Conservation (phyloP, 2,113 vertebrate genomes). For the Caranx ignobilis region DNA sequence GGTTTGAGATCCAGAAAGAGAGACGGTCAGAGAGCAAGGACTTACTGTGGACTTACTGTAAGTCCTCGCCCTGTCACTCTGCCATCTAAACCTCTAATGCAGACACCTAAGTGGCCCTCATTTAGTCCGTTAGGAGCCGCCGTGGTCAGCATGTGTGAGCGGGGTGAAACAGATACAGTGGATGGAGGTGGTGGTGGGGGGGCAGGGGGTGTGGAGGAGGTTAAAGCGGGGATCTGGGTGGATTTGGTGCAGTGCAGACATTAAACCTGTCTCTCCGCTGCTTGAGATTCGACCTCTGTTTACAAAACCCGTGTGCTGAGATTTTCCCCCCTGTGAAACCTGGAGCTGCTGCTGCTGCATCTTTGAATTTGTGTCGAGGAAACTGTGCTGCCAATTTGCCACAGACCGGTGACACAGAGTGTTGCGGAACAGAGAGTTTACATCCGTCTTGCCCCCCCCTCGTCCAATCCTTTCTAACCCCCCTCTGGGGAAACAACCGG, state of each 20-base stretch:
- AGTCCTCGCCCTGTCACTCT: constrained; percentile 66
- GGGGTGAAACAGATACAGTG: constrained; percentile 44
- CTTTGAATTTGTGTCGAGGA: constrained; percentile 45
- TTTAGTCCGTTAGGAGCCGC: constrained; percentile 73
- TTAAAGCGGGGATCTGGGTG: constrained; percentile 68
- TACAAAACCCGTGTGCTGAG: constrained; percentile 20
- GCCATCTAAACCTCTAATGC: constrained; percentile 62
- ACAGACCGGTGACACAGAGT: constrained; percentile 21
- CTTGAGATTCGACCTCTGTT: constrained; percentile 57
- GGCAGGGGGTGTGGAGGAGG: constrained; percentile 30
- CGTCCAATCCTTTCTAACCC: constrained; percentile 32
- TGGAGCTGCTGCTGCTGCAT: constrained; percentile 23
- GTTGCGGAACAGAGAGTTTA: constrained; percentile 55
- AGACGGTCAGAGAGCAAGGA: constrained; percentile 23
- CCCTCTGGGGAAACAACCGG: constrained; percentile 43
- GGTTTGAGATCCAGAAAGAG: constrained; percentile 5
- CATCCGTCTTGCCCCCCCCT: constrained; percentile 2
- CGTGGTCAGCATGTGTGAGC: constrained; percentile 52
- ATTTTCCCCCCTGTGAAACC: constrained; percentile 48
- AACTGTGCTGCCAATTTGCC: constrained; percentile 63
- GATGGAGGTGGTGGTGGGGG: background rate
- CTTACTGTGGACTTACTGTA: constrained; percentile 60
- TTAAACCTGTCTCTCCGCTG: constrained; percentile 70
- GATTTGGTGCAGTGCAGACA: constrained; percentile 69
- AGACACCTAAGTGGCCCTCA: constrained; percentile 76